Evolutionary conservation across 2,113 vertebrate genomes (phyloP), one percentile per base, ranked within the genome.

Genomic region (Cygnus atratus): DNA sequence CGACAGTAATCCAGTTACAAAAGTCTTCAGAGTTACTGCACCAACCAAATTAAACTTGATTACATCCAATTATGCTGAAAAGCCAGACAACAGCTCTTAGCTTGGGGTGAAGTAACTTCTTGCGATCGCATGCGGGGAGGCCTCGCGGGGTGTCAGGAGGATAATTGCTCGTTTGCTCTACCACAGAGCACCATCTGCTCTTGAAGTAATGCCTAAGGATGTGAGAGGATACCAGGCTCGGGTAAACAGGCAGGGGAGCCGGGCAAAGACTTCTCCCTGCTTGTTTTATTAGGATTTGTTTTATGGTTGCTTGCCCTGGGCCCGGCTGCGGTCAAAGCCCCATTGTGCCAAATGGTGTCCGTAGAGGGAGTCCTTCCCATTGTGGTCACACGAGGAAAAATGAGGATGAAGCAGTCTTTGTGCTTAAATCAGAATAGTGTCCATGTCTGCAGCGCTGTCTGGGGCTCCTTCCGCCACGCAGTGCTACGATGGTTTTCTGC

Each of bases 11-110:
- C 95, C 91, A 97, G 94, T 98, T 98, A 97, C 74, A 97, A 97
- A 98, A 98, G 97, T 96, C 97, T 96, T 97, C 96, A 87, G 97
- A 98, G 97, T 97, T 97, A 96, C 97, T 97, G 95, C 97, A 97
- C 95, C 97, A 92, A 97, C 97, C 91, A 80, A 94, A 98, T 98
- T 97, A 98, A 98, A 97, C 97, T 97, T 96, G 97, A 98, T 98
- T 98, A 98, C 91, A 94, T 96, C 97, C 97, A 97, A 98, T 98
- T 98, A 98, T 97, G 96, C 97, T 97, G 97, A 97, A 97, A 97
- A 95, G 92, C 93, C 97, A 98, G 98, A 97, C 97, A 97, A 96
- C 97, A 97, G 97, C 97, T 97, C 97, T 96, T 98, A 96, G 97
- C 96, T 97, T 94, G 96, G 96, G 96, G 96, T 97, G 96, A 97